Base-by-base conservation (phyloP, 2,113 vertebrate species). In the Dinomys branickii region DNA sequence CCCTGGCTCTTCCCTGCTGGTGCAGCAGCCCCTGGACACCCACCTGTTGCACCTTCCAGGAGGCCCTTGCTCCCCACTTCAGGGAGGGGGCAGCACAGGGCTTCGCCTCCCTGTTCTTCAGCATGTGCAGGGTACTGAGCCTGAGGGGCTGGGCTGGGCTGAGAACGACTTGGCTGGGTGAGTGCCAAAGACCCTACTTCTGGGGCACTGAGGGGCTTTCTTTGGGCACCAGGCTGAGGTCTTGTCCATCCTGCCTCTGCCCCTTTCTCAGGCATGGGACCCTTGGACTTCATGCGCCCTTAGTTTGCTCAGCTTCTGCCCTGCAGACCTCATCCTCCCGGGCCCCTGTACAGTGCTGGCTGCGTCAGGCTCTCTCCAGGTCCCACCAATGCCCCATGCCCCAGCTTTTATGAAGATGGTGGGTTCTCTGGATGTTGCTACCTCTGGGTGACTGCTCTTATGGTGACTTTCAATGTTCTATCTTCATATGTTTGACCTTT, bases 151-250 rank as follows among this genome's bases (percentile, higher is more conserved):
- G 13, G 44, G 52, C 7, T 10, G 7, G 24, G 54, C 59, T 28
- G 4, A 1, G 28, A 0, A 6, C n/a, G n/a, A n/a, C n/a, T n/a
- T n/a, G n/a, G n/a, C n/a, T n/a, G n/a, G n/a, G n/a, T n/a, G n/a
- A n/a, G n/a, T n/a, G n/a, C n/a, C n/a, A n/a, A 7, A 7, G 54
- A 10, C 17, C 33, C 16, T 9, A 0, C 33, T 11, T 16, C 69
- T 3, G 6, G 69, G 19, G 22, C n/a, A n/a, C 35, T 3, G 35
- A 19, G 67, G 19, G 19, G 35, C 16, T 71, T 30, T 5, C 65
- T n/a, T 14, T 17, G 30, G 26, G 35, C 33, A 7, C 17, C n/a
- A 73, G n/a, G 69, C n/a, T 7, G 22, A 77, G 69, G 75, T 30
- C 61, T 12, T 59, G 22, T 44, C 44, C 26, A 26, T 13, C 14